Conservation (phyloP, 2,888 invertebrate genomes). For the Alcis repandata region DNA sequence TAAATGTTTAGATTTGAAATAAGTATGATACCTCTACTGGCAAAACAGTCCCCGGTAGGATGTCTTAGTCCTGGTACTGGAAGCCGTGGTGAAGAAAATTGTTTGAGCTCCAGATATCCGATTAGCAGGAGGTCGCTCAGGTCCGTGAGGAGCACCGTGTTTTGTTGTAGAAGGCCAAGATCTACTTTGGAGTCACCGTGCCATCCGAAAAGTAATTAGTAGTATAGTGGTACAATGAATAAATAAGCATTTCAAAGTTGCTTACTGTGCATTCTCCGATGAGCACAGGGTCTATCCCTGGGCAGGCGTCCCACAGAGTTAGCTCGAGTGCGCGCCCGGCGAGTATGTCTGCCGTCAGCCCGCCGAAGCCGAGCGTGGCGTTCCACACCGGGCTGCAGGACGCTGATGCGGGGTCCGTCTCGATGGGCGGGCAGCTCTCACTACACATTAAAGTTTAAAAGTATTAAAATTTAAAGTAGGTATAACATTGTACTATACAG, state of each 20-base stretch:
- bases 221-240: not conserved
- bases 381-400: constrained; percentile 97
- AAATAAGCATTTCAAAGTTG: constrained; percentile 14
- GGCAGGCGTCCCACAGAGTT: constrained; percentile 95
- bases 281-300: constrained; percentile 93
- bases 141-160: not conserved
- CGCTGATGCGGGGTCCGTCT: constrained; percentile 94
- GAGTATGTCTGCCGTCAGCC: constrained; percentile 92
- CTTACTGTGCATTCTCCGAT: constrained; percentile 92
- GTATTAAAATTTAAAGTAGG: not conserved
- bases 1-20: no score
- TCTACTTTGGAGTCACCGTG: not conserved
- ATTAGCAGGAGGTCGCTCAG: not conserved
- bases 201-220: not conserved
- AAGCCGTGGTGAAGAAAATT: no score
- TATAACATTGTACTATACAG: no score
- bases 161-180: not conserved
- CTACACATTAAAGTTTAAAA: constrained; percentile 72
- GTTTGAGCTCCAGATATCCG: not conserved
- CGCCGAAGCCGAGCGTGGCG: constrained; percentile 94
- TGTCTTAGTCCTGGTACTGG: no score
- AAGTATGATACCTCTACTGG: no score
- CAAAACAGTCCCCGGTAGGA: no score
- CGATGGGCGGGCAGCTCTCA: constrained; percentile 91
- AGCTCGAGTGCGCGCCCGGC: constrained; percentile 94